Percentiles rank a stretch among this genome's conserved stretches.
phyloP scores from a whole-genome alignment of 2,113 vertebrate genomes.

The Lampris incognitus region DNA sequence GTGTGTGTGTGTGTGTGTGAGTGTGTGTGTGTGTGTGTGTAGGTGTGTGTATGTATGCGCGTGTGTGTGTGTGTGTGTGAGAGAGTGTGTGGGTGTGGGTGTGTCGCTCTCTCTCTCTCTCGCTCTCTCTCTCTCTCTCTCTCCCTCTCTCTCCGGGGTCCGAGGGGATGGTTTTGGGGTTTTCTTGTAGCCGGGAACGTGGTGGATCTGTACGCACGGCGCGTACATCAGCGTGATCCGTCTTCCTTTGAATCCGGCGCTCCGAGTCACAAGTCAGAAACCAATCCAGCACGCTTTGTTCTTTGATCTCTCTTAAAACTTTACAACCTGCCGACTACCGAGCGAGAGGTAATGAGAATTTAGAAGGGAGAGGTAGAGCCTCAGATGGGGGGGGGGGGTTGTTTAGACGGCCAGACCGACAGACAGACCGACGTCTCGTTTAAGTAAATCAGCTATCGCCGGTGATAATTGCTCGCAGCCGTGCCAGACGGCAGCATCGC shows the following conservation, averaged over 20 bases:
- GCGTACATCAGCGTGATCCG: neutral
- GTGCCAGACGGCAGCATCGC: conserved; percentile 53
- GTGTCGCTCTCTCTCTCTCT: too few species aligned
- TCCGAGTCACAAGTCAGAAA: neutral
- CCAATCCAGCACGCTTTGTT: neutral
- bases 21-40: too few species aligned
- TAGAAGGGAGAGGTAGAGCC: conserved; percentile 2
- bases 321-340: neutral
- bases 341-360: conserved; percentile 4
- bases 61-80: too few species aligned
- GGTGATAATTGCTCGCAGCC: conserved; percentile 30
- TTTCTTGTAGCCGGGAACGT: conserved; percentile 29
- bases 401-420: neutral
- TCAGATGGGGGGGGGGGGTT: conserved; percentile 27
- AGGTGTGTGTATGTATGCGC: too few species aligned
- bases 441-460: conserved; percentile 31
- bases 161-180: neutral
- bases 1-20: too few species aligned
- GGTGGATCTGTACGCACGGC: neutral
- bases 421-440: neutral
- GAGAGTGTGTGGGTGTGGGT: too few species aligned
- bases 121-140: too few species aligned
- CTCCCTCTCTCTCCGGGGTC: too few species aligned
- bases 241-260: neutral
- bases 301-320: neutral